phyloP scores from a whole-genome alignment of 2,113 vertebrate species.

The Isurus oxyrinchus region DNA sequence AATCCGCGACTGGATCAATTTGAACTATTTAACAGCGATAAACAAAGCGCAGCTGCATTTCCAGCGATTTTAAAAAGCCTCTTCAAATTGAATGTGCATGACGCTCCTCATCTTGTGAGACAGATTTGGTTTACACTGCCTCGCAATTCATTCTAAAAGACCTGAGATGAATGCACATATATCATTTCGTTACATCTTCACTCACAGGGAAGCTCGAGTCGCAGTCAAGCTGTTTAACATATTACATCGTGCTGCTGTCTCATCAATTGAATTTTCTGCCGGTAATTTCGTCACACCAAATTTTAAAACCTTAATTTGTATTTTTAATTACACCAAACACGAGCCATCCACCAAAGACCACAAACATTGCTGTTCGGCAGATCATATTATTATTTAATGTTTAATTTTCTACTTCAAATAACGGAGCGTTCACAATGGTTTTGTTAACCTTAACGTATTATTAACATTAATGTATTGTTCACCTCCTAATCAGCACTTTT shows the following conservation, averaged over 20 bases:
- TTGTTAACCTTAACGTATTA: constrained; percentile 32
- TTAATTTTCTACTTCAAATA: constrained; percentile 32
- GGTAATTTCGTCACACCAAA: not conserved
- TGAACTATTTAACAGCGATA: constrained; percentile 22
- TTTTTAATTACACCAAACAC: constrained; percentile 34
- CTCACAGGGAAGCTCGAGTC: not conserved
- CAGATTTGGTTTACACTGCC: not conserved
- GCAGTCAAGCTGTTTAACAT: not conserved
- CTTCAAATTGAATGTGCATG: not conserved
- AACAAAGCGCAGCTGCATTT: not conserved
- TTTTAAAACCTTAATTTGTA: constrained; percentile 31
- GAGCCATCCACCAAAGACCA: not conserved
- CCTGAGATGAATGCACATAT: not conserved
- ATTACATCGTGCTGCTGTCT: not conserved
- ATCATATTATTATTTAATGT: constrained; percentile 31
- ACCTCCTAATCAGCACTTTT: constrained; percentile 26
- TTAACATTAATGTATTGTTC: constrained; percentile 31
- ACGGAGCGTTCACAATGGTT: constrained; percentile 19
- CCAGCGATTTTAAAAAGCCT: constrained; percentile 4
- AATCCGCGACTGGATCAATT: not conserved
- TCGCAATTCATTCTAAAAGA: not conserved
- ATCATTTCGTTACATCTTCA: not conserved
- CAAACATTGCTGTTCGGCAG: not conserved
- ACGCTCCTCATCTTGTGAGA: not conserved
- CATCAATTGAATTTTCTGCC: not conserved